These are phyloP conservation scores for Dasysyrphus tricinctus DNA, from an alignment of 2,888 invertebrate genomes.

Conservation along the genomic window DNA sequence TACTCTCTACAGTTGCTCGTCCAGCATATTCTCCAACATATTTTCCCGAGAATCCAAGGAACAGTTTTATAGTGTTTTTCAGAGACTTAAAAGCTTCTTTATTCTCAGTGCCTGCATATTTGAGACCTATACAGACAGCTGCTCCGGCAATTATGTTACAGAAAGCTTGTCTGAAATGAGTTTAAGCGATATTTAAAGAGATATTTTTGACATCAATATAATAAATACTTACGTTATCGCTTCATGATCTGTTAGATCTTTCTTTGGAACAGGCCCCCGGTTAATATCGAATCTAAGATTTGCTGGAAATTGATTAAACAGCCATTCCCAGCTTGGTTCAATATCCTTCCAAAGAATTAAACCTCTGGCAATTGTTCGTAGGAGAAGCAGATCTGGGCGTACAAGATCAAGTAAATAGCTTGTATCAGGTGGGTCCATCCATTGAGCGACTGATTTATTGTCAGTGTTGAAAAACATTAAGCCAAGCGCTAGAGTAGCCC, in stretches of 20 bases:
- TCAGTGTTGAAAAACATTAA: conserved; percentile 94
- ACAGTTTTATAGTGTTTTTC: conserved; percentile 81
- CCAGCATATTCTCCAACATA: conserved; percentile 95
- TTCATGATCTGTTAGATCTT: conserved; percentile 91
- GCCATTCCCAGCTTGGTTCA: conserved; percentile 92
- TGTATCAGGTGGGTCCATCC: conserved; percentile 95
- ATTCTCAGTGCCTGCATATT: conserved; percentile 96
- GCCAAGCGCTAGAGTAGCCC: conserved; percentile 96
- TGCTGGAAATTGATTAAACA: conserved; percentile 91
- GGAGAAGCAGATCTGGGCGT: conserved; percentile 94
- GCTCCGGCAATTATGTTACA: conserved; percentile 98
- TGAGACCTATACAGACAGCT: conserved; percentile 95
- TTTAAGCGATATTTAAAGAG: neutral
- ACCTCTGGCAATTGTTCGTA: conserved; percentile 91
- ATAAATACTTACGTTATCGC: conserved; percentile 93
- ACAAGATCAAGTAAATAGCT: conserved; percentile 95
- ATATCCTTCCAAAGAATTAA: conserved; percentile 95
- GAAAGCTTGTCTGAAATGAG: conserved; percentile 92
- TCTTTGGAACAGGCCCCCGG: conserved; percentile 88
- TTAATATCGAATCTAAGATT: conserved; percentile 91
- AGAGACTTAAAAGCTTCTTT: conserved; percentile 91
- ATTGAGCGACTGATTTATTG: conserved; percentile 93
- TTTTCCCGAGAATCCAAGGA: conserved; percentile 84
- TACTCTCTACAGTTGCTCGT: conserved; percentile 94
- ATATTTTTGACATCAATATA: neutral